Base-by-base conservation (phyloP, 1,140 invertebrate genomes). In the Andrena cerasifolii region DNA sequence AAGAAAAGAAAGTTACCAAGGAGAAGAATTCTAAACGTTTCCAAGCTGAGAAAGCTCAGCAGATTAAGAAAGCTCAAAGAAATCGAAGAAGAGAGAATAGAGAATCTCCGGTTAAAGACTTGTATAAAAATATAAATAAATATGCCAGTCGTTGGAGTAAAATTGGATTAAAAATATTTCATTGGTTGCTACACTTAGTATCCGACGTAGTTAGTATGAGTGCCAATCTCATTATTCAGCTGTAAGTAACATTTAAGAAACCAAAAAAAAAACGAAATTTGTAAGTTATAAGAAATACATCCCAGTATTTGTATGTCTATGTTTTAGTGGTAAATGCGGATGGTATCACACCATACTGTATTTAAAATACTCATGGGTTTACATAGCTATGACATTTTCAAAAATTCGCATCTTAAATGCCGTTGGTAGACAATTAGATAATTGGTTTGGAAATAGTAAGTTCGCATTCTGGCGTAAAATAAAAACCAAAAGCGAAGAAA, bases 181-280 rank as follows among this genome's bases (percentile, higher is more conserved):
- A 95, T 63, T 97, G 96, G 96, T 94, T 97, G 54, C 91, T 96
- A 56, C 95, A 96, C 92, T 90, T 97, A 65, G 94, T 97, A 8
- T 96, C 95, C 71, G 96, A 97, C 89, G 95, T 97, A 76, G 94
- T 95, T 66, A 94, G 94, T 59, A 95, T 97, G 93, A 96, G 96
- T 86, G 93, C 94, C 51, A 96, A 96, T 91, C 93, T 97, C 74
- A 93, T 95, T 31, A 94, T 95, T 89, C 96, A 97, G 86, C 92
- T 96, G 95, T 96, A 93, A 95, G 95, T 95, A 87, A 54, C 26
- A 26, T 18, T 84, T n/a, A n/a, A n/a, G n/a, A n/a, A n/a, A n/a
- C 36, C 63, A 54, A 76, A 16, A 85, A 54, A 92, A 91, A 36
- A 90, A 92, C 88, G n/a, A n/a, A n/a, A n/a, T n/a, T n/a, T 89